phyloP scores from a whole-genome alignment of 1,140 invertebrate genomes.

The Drosophila sp. region DNA sequence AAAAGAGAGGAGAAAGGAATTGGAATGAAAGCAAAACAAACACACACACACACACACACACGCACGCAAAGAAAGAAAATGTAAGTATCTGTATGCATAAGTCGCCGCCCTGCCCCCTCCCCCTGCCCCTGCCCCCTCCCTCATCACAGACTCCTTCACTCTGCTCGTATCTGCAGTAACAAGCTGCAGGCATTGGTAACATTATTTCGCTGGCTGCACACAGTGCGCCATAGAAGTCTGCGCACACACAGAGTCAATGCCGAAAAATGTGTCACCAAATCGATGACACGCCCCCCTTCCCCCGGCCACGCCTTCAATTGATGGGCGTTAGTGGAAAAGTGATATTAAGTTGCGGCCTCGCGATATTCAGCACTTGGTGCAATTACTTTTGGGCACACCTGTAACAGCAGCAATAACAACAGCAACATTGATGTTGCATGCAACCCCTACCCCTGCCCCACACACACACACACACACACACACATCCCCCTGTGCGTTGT shows the following conservation, averaged over 20 bases:
- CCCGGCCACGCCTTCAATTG: background rate
- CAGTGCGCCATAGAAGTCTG: slow-evolving; percentile 40
- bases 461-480: background rate
- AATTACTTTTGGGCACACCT: slow-evolving; percentile 71
- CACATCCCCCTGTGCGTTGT: slow-evolving; percentile 20
- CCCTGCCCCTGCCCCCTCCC: too few species aligned
- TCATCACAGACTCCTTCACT: too few species aligned
- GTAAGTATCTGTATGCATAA: slow-evolving; percentile 63
- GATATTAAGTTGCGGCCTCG: slow-evolving; percentile 16
- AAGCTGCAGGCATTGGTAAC: slow-evolving; percentile 49
- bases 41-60: slow-evolving; percentile 31
- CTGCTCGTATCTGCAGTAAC: slow-evolving; percentile 54
- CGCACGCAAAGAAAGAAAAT: slow-evolving; percentile 60
- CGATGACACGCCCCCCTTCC: background rate
- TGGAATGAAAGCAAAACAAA: slow-evolving; percentile 53
- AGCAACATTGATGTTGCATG: background rate
- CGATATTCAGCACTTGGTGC: slow-evolving; percentile 44
- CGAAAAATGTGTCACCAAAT: slow-evolving; percentile 2
- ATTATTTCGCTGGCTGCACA: slow-evolving; percentile 51
- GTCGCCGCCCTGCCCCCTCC: slow-evolving; percentile 37
- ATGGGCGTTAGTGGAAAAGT: slow-evolving; percentile 16
- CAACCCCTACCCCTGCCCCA: background rate
- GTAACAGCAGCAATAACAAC: slow-evolving; percentile 23
- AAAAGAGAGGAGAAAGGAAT: slow-evolving; percentile 30
- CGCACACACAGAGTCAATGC: slow-evolving; percentile 18